Evolutionary conservation across 2,113 vertebrate genomes (phyloP).

Genomic region (Carassius carassius): DNA sequence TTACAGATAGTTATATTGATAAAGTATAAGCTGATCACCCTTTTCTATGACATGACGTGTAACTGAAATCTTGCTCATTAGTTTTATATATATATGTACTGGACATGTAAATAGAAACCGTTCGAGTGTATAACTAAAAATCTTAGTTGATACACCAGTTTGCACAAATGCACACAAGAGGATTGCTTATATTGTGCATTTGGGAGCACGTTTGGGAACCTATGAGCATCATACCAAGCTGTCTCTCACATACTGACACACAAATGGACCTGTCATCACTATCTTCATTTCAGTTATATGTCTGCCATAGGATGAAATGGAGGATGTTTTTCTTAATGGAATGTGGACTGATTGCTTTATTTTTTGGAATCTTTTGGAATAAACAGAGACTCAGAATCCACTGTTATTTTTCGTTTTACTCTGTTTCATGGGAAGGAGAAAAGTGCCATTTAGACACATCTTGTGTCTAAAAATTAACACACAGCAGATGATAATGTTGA

Average conservation of each 20-base stretch:
- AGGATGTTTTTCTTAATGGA: constrained; percentile 61
- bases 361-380: constrained; percentile 65
- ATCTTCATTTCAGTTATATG: constrained; percentile 34
- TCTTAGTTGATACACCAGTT: constrained; percentile 45
- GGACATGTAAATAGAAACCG: constrained; percentile 52
- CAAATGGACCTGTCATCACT: constrained; percentile 45
- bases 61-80: constrained; percentile 56
- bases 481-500: background rate
- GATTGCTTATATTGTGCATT: constrained; percentile 18
- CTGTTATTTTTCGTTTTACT: constrained; percentile 16
- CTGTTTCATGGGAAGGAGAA: background rate
- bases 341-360: constrained; percentile 62
- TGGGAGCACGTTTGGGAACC: constrained; percentile 17
- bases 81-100: constrained; percentile 61
- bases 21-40: constrained; percentile 52
- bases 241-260: background rate
- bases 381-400: constrained; percentile 59
- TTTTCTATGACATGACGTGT: constrained; percentile 60
- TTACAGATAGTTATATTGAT: constrained; percentile 46
- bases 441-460: background rate
- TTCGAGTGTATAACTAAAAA: constrained; percentile 49
- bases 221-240: background rate
- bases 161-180: constrained; percentile 38
- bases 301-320: constrained; percentile 26
- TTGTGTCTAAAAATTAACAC: background rate